Evolutionary conservation across 2,888 invertebrate genomes (phyloP).

Genomic region (Eupithecia centaureata): DNA sequence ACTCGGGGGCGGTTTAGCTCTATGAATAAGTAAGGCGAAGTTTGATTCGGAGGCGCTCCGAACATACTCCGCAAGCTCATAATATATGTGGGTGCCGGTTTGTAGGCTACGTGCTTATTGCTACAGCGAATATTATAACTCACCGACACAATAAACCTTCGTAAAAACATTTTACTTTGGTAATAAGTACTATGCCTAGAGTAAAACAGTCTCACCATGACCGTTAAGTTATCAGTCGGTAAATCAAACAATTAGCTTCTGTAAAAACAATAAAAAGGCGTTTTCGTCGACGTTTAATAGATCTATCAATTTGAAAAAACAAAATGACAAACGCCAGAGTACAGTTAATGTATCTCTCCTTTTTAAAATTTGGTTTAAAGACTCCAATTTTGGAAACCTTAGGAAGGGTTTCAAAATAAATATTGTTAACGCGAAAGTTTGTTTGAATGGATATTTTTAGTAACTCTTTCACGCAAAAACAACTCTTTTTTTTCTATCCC

Average conservation of each 20-base stretch:
- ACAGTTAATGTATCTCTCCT: no score
- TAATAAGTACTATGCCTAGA: conserved; percentile 23
- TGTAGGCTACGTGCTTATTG: conserved; percentile 45
- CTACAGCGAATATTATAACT: conserved; percentile 39
- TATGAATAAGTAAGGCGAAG: conserved; percentile 50
- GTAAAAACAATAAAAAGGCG: no score
- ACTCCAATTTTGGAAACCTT: no score
- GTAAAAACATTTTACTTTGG: conserved; percentile 34
- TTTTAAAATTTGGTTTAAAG: no score
- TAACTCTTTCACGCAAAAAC: no score
- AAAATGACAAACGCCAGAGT: no score
- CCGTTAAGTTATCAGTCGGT: background rate
- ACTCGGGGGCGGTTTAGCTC: conserved; percentile 14
- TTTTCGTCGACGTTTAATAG: no score
- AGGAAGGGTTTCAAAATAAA: no score
- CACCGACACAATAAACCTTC: conserved; percentile 27
- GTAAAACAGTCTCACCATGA: conserved; percentile 21
- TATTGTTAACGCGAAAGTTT: no score
- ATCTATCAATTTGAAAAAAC: no score
- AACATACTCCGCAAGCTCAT: conserved; percentile 32
- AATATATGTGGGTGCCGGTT: conserved; percentile 38
- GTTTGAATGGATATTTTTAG: no score
- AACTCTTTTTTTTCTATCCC: no score
- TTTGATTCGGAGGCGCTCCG: conserved; percentile 34
- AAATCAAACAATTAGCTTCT: background rate